Conservation (phyloP, 2,888 invertebrate genomes). For the Athalia cordata region DNA sequence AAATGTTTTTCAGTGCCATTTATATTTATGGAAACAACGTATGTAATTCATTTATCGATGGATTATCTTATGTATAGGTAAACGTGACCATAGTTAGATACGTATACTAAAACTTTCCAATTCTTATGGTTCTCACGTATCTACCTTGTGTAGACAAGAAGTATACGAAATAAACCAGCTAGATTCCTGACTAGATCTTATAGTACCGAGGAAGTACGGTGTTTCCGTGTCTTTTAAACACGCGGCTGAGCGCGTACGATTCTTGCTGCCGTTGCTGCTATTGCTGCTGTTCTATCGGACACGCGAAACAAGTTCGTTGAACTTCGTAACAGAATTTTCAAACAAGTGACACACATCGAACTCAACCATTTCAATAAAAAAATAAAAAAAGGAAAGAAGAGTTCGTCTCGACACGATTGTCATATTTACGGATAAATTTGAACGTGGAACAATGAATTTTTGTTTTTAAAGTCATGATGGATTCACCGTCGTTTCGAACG, state of each 20-base stretch:
- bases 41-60: no score
- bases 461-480: no score
- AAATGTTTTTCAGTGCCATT: no score
- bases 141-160: not conserved
- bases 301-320: slow-evolving; percentile 34
- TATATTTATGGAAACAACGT: no score
- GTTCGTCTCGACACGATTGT: not conserved
- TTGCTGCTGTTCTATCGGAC: not conserved
- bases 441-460: no score
- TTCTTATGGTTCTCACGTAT: slow-evolving; percentile 15
- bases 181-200: slow-evolving; percentile 26
- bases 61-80: not conserved
- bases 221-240: slow-evolving; percentile 30
- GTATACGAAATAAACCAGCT: slow-evolving; percentile 14
- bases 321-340: slow-evolving; percentile 1
- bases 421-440: not conserved
- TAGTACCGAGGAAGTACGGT: slow-evolving; percentile 13
- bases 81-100: not conserved
- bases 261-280: not conserved
- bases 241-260: slow-evolving; percentile 33
- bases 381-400: not conserved
- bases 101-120: slow-evolving; percentile 18
- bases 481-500: no score
- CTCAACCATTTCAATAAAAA: not conserved
- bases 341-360: not conserved